phyloP scores from a whole-genome alignment of 37 sponge, comb jelly and placozoan genomes.

The Bolinopsis microptera region DNA sequence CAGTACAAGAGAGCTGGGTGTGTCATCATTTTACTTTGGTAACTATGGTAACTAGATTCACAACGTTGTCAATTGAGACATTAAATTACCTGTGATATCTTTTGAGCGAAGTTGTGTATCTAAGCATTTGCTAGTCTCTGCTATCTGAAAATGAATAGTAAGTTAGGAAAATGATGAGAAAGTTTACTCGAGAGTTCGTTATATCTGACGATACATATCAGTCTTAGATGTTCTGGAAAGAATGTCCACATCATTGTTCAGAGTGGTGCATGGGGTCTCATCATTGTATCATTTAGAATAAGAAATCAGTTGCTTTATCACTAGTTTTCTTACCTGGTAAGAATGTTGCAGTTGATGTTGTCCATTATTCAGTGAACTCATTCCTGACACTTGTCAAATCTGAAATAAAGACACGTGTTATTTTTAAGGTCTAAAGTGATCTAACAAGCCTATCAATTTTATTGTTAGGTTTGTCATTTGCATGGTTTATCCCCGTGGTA shows the following conservation, averaged over 20 bases:
- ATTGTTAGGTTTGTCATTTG: slow-evolving; percentile 31
- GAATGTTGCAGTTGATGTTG: too few relatives aligned
- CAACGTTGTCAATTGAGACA: not conserved
- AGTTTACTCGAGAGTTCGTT: not conserved
- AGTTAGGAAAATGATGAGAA: not conserved
- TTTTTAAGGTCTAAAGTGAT: too few relatives aligned
- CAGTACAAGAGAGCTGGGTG: slow-evolving; percentile 67
- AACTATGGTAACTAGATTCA: not conserved
- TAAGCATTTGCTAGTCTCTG: too few relatives aligned
- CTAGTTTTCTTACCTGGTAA: too few relatives aligned
- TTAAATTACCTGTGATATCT: too few relatives aligned
- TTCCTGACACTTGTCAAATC: too few relatives aligned
- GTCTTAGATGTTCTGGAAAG: slow-evolving; percentile 66
- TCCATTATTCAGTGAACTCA: too few relatives aligned
- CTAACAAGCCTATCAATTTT: too few relatives aligned
- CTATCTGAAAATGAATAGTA: too few relatives aligned
- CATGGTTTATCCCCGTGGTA: slow-evolving; percentile 67
- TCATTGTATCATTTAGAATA: slow-evolving; percentile 13
- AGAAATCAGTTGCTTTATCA: too few relatives aligned
- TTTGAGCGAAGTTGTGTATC: too few relatives aligned
- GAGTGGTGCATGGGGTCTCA: slow-evolving; percentile 67
- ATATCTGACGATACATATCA: not conserved
- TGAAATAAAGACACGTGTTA: too few relatives aligned
- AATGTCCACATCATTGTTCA: slow-evolving; percentile 27
- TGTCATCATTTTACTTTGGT: slow-evolving; percentile 44